Evolutionary conservation across 2,888 invertebrate species (phyloP).

Genomic region (Noctua janthina): DNA sequence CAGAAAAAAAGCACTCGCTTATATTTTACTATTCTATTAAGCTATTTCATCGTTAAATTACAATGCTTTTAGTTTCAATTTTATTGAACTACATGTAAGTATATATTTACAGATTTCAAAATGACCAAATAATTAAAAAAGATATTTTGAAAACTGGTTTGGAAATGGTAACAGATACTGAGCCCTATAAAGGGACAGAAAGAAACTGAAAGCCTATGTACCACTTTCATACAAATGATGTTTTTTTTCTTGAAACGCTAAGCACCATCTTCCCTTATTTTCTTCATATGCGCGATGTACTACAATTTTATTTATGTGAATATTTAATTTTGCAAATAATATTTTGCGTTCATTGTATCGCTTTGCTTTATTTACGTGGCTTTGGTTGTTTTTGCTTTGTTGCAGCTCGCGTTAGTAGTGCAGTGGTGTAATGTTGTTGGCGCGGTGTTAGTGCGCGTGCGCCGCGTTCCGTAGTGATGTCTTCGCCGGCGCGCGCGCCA

Average conservation of each 20-base stretch:
- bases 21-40: slow-evolving; percentile 10
- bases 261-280: slow-evolving; percentile 12
- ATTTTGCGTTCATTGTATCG: slow-evolving; percentile 71
- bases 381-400: slow-evolving; percentile 87
- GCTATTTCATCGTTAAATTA: slow-evolving; percentile 7
- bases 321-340: slow-evolving; percentile 65
- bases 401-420: slow-evolving; percentile 88
- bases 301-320: slow-evolving; percentile 67
- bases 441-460: slow-evolving; percentile 76
- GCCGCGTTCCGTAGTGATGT: slow-evolving; percentile 75
- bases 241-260: slow-evolving; percentile 24
- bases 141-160: slow-evolving; percentile 21
- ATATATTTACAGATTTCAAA: slow-evolving; percentile 15
- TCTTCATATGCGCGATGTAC: slow-evolving; percentile 57
- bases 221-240: not conserved
- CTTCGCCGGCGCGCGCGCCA: slow-evolving; percentile 84
- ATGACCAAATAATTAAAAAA: not conserved
- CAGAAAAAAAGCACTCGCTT: slow-evolving; percentile 39
- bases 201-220: not conserved
- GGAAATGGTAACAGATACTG: not conserved
- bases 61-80: slow-evolving; percentile 21
- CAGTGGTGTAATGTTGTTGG: slow-evolving; percentile 83
- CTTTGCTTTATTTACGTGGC: slow-evolving; percentile 88
- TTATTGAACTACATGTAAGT: not conserved
- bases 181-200: not conserved